A percentile compares a stretch with the other conserved stretches of the same genome.
Conservation (phyloP, 2,888 invertebrate genomes). For the Stenoptilia bipunctidactyla region DNA sequence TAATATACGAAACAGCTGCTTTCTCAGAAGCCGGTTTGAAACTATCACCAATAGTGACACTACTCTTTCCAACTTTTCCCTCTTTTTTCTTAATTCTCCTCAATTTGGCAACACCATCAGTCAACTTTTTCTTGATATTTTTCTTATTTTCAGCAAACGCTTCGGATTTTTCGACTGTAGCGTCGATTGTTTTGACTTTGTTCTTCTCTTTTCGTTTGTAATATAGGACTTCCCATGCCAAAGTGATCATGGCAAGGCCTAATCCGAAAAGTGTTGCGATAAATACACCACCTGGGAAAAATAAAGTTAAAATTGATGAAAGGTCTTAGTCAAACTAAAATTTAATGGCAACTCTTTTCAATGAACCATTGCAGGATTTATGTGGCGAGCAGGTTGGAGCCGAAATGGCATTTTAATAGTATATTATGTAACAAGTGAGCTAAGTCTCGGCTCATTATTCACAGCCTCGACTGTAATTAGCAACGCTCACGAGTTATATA, state of each 20-base stretch:
- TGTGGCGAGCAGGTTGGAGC: no score
- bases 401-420: no score
- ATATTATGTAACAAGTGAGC: no score
- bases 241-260: conserved; percentile 85
- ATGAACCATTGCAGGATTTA: no score
- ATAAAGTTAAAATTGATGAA: no score
- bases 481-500: no score
- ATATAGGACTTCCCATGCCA: conserved; percentile 85
- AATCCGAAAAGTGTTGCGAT: conserved; percentile 90
- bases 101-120: conserved; percentile 22
- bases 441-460: no score
- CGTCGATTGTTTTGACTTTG: conserved; percentile 27
- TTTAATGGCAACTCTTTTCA: no score
- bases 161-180: conserved; percentile 26
- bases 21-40: conserved; percentile 48
- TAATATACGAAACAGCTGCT: conserved; percentile 41
- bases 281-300: conserved; percentile 82
- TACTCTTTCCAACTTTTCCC: conserved; percentile 24
- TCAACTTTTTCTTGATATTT: conserved; percentile 18
- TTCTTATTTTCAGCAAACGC: conserved; percentile 24
- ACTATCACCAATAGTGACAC: conserved; percentile 54
- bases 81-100: conserved; percentile 22
- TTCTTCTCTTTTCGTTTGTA: conserved; percentile 73
- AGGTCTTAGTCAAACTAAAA: no score
- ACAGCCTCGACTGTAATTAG: no score